These are phyloP conservation scores for Sthenelais limicola DNA, from an alignment of 2,888 invertebrate species.

Conservation along the genomic window DNA sequence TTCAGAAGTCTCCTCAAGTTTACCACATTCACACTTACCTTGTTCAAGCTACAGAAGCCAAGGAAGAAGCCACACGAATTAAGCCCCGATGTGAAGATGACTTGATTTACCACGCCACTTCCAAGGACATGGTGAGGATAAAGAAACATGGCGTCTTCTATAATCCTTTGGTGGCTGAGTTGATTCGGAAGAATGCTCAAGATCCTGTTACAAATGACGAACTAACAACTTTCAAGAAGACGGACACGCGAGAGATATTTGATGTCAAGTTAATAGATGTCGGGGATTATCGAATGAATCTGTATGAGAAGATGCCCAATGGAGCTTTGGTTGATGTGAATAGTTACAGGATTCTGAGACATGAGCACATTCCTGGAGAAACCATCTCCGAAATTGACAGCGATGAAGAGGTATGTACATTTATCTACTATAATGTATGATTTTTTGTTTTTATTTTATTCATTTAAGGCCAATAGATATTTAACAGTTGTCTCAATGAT, in stretches of 20 bases:
- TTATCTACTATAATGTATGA: too few relatives aligned
- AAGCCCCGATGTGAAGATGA: conserved; percentile 1
- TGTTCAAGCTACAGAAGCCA: conserved; percentile 2
- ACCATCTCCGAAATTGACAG: conserved; percentile 15
- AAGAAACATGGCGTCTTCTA: conserved; percentile 34
- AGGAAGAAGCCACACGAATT: not conserved
- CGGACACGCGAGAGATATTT: conserved; percentile 58
- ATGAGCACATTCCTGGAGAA: conserved; percentile 26
- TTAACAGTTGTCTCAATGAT: too few relatives aligned
- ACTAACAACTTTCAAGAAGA: conserved; percentile 47
- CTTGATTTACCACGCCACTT: conserved; percentile 11
- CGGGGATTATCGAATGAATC: conserved; percentile 64
- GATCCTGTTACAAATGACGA: conserved; percentile 57
- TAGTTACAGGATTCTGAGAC: conserved; percentile 14
- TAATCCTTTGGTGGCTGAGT: conserved; percentile 53
- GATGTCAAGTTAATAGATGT: conserved; percentile 60
- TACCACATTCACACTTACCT: conserved; percentile 48
- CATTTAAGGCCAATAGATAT: too few relatives aligned
- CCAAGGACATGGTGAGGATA: conserved; percentile 4
- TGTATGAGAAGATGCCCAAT: conserved; percentile 52
- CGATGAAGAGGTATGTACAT: conserved; percentile 16
- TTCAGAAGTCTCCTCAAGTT: conserved; percentile 44
- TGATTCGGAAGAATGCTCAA: conserved; percentile 62
- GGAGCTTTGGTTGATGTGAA: conserved; percentile 32
- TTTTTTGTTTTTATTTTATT: too few relatives aligned